Base-by-base conservation (phyloP, 2,113 vertebrate species). In the Alces alces region DNA sequence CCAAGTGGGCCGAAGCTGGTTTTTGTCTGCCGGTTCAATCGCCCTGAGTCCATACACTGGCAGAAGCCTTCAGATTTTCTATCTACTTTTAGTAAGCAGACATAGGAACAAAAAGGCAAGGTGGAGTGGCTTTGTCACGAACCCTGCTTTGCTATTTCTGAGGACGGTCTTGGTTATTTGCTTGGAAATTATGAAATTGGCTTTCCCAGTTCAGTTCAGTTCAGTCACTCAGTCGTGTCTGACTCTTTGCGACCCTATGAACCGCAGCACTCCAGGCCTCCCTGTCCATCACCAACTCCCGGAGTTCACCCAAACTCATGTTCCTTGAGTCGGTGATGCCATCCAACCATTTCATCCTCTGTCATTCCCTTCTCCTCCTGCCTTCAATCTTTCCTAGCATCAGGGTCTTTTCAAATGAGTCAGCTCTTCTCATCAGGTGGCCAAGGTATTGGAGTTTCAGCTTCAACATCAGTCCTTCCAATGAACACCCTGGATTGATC, bases 171-270 rank as follows among this genome's bases (percentile, higher is more conserved):
- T 66, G 30, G 85, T 97, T 78, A 82, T 93, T 95, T 94, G 89
- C 93, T 76, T 94, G 52, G 86, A 83, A 82, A 89, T 94, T 66
- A 66, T 50, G 50, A 89, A 94, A 80, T 94, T 92, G 43, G 36
- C 55, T 91, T 90, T 93, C 66, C n/a, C 2, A 70, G 66, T 23
- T 73, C 19, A 73, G n/a, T 66, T 70, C 10, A 39, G n/a, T 73
- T 73, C 66, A 73, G 66, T 73, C 0, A 0, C 36, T 73, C 36
- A 39, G 66, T 39, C 66, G 6, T 39, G 36, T 25, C 19, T 1
- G 0, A 73, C 21, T 73, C 66, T 73, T 73, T 39, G 19, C 0
- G 0, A 73, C 36, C 0, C 10, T 21, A 39, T 25, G 66, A 21
- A 12, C 36, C 21, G 13, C 36, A 13, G 36, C n/a, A 73, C 1